Conservation (phyloP, 2,113 vertebrate genomes). For the Hucho hucho region DNA sequence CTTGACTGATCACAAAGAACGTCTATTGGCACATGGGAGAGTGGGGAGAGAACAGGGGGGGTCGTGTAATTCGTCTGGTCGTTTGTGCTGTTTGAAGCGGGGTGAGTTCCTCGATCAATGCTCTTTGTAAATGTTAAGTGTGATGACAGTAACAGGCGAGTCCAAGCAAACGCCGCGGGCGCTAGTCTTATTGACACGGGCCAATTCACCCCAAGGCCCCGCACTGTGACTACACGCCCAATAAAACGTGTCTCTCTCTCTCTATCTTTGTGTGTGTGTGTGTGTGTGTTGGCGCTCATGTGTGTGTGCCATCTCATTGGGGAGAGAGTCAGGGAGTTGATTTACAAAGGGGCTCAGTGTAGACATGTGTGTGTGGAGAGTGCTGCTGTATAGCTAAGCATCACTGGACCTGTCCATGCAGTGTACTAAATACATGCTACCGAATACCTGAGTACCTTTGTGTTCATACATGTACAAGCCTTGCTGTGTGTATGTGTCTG, state of each 20-base stretch:
- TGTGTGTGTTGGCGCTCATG: background rate
- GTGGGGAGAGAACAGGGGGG: background rate
- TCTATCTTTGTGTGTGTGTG: background rate
- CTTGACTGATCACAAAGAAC: conserved; percentile 30
- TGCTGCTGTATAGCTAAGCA: conserved; percentile 10
- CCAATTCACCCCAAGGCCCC: background rate
- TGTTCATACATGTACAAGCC: conserved; percentile 11
- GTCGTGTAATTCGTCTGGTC: background rate
- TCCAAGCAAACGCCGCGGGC: background rate
- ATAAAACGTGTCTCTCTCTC: background rate
- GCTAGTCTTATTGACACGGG: conserved; percentile 31
- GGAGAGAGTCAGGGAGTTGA: no score
- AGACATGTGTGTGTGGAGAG: background rate
- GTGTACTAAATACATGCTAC: conserved; percentile 4
- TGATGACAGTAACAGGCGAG: conserved; percentile 24
- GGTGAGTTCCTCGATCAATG: conserved; percentile 39
- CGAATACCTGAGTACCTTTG: background rate
- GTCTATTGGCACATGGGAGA: conserved; percentile 28
- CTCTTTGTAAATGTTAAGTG: conserved; percentile 53
- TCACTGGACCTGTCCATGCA: conserved; percentile 21
- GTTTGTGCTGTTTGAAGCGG: conserved; percentile 42
- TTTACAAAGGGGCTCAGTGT: background rate
- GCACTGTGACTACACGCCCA: background rate
- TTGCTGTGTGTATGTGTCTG: conserved; percentile 16
- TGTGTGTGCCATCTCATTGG: no score